Percentiles rank a stretch among this genome's conserved stretches.
Evolutionary conservation across 23 tunicate species (phyloP).

Genomic region (Ascidia mentula): DNA sequence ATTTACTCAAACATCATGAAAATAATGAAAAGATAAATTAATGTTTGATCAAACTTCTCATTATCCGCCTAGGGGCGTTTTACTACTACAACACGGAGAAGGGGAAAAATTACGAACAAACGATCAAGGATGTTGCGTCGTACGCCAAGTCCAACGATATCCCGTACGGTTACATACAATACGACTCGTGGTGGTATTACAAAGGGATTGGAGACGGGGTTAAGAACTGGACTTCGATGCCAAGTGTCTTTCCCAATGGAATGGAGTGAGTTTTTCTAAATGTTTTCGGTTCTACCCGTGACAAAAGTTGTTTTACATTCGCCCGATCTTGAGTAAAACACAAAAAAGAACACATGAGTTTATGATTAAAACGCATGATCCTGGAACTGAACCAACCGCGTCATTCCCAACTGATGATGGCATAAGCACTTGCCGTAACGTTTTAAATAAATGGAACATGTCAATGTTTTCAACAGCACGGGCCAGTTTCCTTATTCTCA

Average conservation of each 20-base stretch:
- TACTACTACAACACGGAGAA: constrained; percentile 89
- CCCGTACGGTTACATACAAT: constrained; percentile 80
- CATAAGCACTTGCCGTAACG: too few relatives aligned
- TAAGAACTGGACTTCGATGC: constrained; percentile 82
- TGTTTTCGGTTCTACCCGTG: too few relatives aligned
- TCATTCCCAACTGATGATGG: too few relatives aligned
- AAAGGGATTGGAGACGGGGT: constrained; percentile 84
- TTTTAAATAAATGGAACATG: too few relatives aligned
- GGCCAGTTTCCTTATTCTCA: too few relatives aligned
- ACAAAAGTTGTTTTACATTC: too few relatives aligned
- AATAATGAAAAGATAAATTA: neutral
- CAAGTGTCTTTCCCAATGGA: constrained; percentile 76
- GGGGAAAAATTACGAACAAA: constrained; percentile 77
- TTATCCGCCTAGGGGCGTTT: constrained; percentile 49
- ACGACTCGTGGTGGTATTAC: constrained; percentile 97
- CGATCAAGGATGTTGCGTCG: constrained; percentile 60
- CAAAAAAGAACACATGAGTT: too few relatives aligned
- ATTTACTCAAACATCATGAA: neutral
- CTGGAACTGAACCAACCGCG: too few relatives aligned
- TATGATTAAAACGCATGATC: too few relatives aligned
- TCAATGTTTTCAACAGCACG: too few relatives aligned
- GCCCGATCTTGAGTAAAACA: too few relatives aligned
- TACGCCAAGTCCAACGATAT: constrained; percentile 44
- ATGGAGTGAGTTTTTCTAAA: constrained; percentile 64
- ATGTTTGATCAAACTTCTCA: neutral